Base-by-base conservation (phyloP, 2,113 vertebrate genomes). In the Mesembrinibis cayennensis region DNA sequence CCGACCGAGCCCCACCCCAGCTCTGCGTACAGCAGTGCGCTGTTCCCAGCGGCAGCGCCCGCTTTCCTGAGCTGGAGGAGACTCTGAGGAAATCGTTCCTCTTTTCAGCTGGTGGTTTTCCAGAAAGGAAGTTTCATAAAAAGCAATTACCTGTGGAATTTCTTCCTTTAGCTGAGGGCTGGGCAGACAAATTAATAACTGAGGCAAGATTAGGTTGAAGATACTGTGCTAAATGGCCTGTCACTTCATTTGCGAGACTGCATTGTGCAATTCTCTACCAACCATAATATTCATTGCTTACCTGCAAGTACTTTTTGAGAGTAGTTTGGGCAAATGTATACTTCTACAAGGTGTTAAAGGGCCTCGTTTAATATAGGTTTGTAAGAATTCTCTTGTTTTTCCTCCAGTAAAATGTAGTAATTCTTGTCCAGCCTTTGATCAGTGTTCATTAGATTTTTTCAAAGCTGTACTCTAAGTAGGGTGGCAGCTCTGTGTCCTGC, bases 1-100 rank as follows among this genome's bases (percentile, higher is more conserved):
- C n/a, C 1, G 8, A 21, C 17, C 0, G 1, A 55, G 16, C 8
- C 70, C 45, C 23, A n/a, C 3, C 11, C 34, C 11, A 65, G 30
- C 38, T 59, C 23, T 0, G 0, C 0, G 1, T 40, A 25, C 22
- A 25, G 62, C 21, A 38, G 18, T 1, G 1, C 18, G 7, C 15
- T 9, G 30, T 23, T 20, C 36, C 40, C 11, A 9, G 21, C 1
- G 0, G 8, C 44, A 71, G 56, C 23, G 59, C 45, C 21, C 1
- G 0, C 38, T 40, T 30, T 18, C 40, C 13, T 27, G 36, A 62
- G 55, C 29, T 0, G 3, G 23, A 73, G 34, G 6, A 29, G 14
- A 20, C 30, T 50, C 32, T 1, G 14, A 65, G n/a, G 62, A 65
- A 74, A 71, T 29, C 1, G 2, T 22, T 63, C 15, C 55, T 70